These are phyloP conservation scores for Clavelina lepadiformis DNA, from an alignment of 23 tunicate species.

Conservation along the genomic window DNA sequence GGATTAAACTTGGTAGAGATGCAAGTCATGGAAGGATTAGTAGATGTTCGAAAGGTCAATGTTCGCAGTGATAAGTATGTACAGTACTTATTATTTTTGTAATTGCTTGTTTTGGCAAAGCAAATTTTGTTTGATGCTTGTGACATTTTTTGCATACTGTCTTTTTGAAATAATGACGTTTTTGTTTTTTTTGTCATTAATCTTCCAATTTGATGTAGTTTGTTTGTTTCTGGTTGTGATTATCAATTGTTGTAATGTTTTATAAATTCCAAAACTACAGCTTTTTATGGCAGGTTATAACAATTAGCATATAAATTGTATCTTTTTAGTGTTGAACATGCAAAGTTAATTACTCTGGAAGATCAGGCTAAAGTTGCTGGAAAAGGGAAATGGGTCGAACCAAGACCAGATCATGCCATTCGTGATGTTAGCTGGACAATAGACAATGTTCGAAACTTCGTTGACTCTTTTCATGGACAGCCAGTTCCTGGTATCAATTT, in stretches of 20 bases:
- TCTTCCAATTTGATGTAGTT: too few species aligned
- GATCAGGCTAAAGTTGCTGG: slow-evolving; percentile 80
- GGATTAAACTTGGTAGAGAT: slow-evolving; percentile 70
- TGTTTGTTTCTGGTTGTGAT: too few species aligned
- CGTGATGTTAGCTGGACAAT: slow-evolving; percentile 68
- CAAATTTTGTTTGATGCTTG: too few species aligned
- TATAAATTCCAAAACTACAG: background rate
- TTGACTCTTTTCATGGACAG: slow-evolving; percentile 68
- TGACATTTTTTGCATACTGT: too few species aligned
- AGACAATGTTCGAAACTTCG: slow-evolving; percentile 82
- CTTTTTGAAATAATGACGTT: too few species aligned
- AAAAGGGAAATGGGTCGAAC: slow-evolving; percentile 85
- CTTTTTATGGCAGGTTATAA: too few species aligned
- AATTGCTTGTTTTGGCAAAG: too few species aligned
- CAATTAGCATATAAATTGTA: too few species aligned
- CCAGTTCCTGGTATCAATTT: slow-evolving; percentile 90
- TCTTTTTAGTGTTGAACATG: slow-evolving; percentile 62
- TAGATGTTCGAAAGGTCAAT: slow-evolving; percentile 86
- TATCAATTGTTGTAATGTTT: background rate
- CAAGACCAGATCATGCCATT: slow-evolving; percentile 43
- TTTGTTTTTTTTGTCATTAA: too few species aligned
- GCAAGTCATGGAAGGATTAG: slow-evolving; percentile 74
- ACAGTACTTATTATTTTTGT: too few species aligned
- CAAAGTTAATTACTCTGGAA: slow-evolving; percentile 50
- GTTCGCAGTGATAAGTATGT: slow-evolving; percentile 84